Evolutionary conservation across 2,797 vertebrate genomes (phyloP), one percentile per base, ranked within the genome.

Genomic region (Limosa lapponica): DNA sequence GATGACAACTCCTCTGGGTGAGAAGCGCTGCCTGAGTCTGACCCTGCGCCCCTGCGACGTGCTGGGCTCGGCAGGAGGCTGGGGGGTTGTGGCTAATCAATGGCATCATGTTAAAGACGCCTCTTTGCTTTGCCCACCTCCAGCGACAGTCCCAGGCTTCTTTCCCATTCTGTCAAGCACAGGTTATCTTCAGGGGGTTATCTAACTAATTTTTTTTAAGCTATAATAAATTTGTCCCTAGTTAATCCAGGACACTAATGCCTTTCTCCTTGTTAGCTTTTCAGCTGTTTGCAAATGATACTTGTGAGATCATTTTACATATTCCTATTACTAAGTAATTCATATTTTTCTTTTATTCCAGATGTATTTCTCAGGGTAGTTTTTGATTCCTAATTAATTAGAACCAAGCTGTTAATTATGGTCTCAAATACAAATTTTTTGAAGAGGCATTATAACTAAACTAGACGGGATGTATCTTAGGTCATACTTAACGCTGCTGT

Each of bases 381-480:
- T 80, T 84, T 81, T 77, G 73, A 57, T 82, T 93, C 73, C 41
- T 58, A 74, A 88, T 88, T 93, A 69, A 64, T 80, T 87, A 91
- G 54, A 91, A 75, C 49, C 39, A 36, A 90, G 49, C 81, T 91
- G 79, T 92, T 83, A 85, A 19, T 95, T 95, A 32, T 8, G 18
- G 58, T 73, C 39, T 79, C 51, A 61, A 57, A 19, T 20, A 54
- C 24, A 36, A 88, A 44, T 14, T 43, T 71, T 95, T 92, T 73
- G 83, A 93, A 39, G 52, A 78, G 58, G 17, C 51, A 55, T 32
- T 25, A 10, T 43, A 69, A n/a, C 58, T 82, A 74, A 89, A 19
- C 30, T 17, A 66, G 58, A 19, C 27, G 17, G 25, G 39, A 11
- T 57, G 24, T 64, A 10, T 55, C 43, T 58, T 67, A 62, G 85